Evolutionary conservation across 2,113 vertebrate species (phyloP), one percentile per base, ranked within the genome.

Genomic region (Campylomormyrus numenius): DNA sequence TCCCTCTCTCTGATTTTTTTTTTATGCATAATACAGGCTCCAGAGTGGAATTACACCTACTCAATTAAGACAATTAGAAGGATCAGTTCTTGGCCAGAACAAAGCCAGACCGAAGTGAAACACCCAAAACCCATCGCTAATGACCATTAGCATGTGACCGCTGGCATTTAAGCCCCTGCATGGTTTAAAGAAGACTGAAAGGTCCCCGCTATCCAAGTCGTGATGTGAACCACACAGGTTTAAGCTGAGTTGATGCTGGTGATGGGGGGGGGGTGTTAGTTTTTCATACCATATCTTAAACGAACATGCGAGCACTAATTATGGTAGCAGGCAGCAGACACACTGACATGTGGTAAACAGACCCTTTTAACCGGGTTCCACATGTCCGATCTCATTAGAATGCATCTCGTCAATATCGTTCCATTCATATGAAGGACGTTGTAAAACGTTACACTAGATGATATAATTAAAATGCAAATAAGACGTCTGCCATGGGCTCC

Each of bases 401-500:
- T 31, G 85, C 85, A 87, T 21, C 15, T 42, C 49, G 17, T 17
- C 50, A 3, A 31, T 35, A 56, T 35, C 15, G 10, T 35, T 35
- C 46, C 17, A 19, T 87, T 53, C 85, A 35, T 56, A 35, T 21
- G 50, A 87, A 50, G 27, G 31, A 87, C 48, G 1, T 1, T 56
- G 50, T 35, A 21, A 87, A 87, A 87, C 13, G 24, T 87, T 19
- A 35, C 27, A 31, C 13, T 5, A 31, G 87, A 88, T 48, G 42
- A 88, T 49, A 74, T 74, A n/a, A 27, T 70, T 48, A 11, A 74
- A 62, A 88, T 88, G 87, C 87, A 88, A 88, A 74, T 74, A 24
- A 62, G 45, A 50, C 45, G 56, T 62, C 52, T 42, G 31, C n/a
- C 49, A 56, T 31, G 24, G 19, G n/a, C 6, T 31, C 62, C 1